Percentiles rank a stretch among this genome's conserved stretches.
Evolutionary conservation across 2,113 vertebrate genomes (phyloP).

Genomic region (Panthera leo): DNA sequence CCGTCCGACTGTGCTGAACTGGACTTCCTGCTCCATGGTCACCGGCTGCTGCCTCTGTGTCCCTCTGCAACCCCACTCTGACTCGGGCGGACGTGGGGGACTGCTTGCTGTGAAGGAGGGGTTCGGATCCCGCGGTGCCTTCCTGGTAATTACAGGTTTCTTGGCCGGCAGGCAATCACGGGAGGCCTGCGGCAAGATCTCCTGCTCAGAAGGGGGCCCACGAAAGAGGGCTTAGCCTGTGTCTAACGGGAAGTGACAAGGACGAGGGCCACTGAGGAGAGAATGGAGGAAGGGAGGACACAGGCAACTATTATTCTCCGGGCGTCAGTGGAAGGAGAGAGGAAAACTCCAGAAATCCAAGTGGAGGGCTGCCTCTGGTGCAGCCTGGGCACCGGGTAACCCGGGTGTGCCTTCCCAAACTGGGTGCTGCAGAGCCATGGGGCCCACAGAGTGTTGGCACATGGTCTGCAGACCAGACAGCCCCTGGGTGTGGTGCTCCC

Average conservation of each 20-base stretch:
- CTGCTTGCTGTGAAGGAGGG: not conserved
- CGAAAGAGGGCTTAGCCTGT: not conserved
- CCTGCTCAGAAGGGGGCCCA: not conserved
- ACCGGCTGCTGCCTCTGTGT: not conserved
- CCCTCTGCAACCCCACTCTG: not conserved
- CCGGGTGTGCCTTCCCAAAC: accelerated
- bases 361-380: not conserved
- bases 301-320: not conserved
- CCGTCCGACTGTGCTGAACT: not conserved
- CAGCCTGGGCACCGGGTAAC: accelerated
- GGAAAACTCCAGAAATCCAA: not conserved
- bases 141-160: not conserved
- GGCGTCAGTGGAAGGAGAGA: not conserved
- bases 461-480: not conserved
- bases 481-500: accelerated
- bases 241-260: not conserved
- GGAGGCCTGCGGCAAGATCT: not conserved
- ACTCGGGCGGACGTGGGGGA: not conserved
- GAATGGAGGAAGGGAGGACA: not conserved
- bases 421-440: not conserved
- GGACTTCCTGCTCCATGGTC: not conserved
- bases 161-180: not conserved
- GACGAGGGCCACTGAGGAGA: not conserved
- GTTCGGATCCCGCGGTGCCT: not conserved
- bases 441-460: accelerated